Base-by-base conservation (phyloP, 1,140 invertebrate species). In the Drosophila mojavensis region DNA sequence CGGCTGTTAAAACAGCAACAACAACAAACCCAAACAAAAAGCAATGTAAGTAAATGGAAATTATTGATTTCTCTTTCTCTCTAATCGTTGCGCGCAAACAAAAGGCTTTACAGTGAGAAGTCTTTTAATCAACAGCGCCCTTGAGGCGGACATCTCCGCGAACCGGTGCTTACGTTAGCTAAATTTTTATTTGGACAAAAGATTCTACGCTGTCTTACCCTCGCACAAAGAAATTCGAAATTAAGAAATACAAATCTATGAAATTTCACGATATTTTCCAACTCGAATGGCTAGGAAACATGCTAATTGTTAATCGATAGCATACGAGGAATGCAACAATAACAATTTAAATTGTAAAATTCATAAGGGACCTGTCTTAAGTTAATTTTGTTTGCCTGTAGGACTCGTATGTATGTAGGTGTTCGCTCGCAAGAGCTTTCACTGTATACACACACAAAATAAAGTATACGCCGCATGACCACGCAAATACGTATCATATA, bases 1-100 rank as follows among this genome's bases (percentile, higher is more conserved):
- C 51, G 15, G 58, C 65, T 60, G 58, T 48, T 33, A 26, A 20
- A 43, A 60, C 6, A 60, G 5, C n/a, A 54, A 30, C 13, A 65
- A 55, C 33, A 56, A 30, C 45, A 67, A 41, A 61, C 67, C 62
- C 24, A 54, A 73, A 75, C 47, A 77, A 53, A 75, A 75, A 83
- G 69, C 50, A 79, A 88, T 88, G 83, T 88, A 83, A 88, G 83
- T 88, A 54, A 72, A 72, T 66, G 75, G 55, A 76, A 71, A 68
- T 89, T 88, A 88, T 88, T 71, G 83, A 89, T 88, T 89, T 88
- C 71, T 76, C 64, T 72, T 65, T 75, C 48, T 51, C 54, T 55
- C 26, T 28, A 43, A 30, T 15, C 60, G 39, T 58, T 41, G 30
- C 47, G 60, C 36, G 41, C 61, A 72, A 72, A 72, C 54, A 63